A percentile compares a stretch with the other conserved stretches of the same genome.
phyloP scores from a whole-genome alignment of 2,797 vertebrate species.

The Takifugu rubripes region DNA sequence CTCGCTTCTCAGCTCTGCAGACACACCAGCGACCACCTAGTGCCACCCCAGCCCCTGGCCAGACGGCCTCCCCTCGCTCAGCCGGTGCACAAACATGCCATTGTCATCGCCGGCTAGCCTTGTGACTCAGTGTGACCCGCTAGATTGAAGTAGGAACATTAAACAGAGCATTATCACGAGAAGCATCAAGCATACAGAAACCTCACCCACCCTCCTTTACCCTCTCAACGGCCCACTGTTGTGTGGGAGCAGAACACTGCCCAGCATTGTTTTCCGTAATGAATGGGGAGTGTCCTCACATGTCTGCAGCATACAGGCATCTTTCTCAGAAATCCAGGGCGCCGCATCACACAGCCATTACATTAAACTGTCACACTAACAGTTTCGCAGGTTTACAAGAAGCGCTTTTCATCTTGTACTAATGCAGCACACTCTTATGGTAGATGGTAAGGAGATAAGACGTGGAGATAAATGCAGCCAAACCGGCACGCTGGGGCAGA shows the following conservation, averaged over 20 bases:
- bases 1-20: background rate
- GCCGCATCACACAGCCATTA: conserved; percentile 13
- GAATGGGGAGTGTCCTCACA: conserved; percentile 58
- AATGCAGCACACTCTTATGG: background rate
- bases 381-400: conserved; percentile 12
- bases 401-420: background rate
- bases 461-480: no score
- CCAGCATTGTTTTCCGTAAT: conserved; percentile 68
- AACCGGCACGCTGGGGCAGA: no score
- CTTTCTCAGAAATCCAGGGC: conserved; percentile 44
- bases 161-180: conserved; percentile 62
- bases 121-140: conserved; percentile 74
- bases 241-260: conserved; percentile 65
- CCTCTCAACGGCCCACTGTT: conserved; percentile 65
- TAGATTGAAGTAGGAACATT: conserved; percentile 54
- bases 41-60: conserved; percentile 60
- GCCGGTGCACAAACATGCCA: conserved; percentile 68
- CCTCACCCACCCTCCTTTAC: conserved; percentile 36
- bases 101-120: conserved; percentile 72
- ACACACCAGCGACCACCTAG: conserved; percentile 50
- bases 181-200: conserved; percentile 58
- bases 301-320: conserved; percentile 48
- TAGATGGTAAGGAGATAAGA: no score
- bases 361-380: conserved; percentile 35
- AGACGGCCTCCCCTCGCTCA: conserved; percentile 43